Conservation (phyloP, 2,888 invertebrate genomes). For the Danaus chrysippus region DNA sequence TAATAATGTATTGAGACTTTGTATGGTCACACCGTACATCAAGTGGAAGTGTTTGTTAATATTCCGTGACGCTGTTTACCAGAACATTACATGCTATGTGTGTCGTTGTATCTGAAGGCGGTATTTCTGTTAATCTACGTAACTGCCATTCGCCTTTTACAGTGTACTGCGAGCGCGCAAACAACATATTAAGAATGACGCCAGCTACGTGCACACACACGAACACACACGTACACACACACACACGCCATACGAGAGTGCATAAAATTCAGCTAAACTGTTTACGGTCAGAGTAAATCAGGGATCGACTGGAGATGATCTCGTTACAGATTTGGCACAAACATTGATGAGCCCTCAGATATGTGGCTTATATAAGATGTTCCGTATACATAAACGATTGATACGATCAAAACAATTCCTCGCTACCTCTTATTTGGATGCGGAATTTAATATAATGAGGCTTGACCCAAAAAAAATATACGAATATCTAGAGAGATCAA, state of each 20-base stretch:
- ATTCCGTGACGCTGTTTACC: no score
- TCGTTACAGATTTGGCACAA: background rate
- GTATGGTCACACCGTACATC: no score
- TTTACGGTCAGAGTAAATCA: background rate
- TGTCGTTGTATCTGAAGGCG: no score
- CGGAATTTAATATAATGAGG: background rate
- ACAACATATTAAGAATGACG: background rate
- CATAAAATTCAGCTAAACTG: constrained; percentile 2
- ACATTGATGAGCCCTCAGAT: background rate
- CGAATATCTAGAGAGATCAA: constrained; percentile 6
- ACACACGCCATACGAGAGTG: background rate
- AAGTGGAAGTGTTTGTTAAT: no score
- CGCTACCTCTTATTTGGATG: background rate
- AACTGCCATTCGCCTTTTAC: background rate
- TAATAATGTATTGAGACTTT: no score
- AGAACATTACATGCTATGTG: no score
- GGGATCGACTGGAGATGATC: constrained; percentile 1
- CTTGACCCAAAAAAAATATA: background rate
- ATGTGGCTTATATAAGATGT: no score
- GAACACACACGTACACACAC: background rate
- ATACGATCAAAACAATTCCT: background rate
- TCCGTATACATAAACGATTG: background rate
- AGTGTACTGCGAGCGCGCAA: constrained; percentile 2
- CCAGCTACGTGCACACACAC: background rate
- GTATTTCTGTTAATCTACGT: background rate